These are phyloP conservation scores for Pantherophis alleghaniensis DNA, from an alignment of 2,797 vertebrate species.

Conservation along the genomic window DNA sequence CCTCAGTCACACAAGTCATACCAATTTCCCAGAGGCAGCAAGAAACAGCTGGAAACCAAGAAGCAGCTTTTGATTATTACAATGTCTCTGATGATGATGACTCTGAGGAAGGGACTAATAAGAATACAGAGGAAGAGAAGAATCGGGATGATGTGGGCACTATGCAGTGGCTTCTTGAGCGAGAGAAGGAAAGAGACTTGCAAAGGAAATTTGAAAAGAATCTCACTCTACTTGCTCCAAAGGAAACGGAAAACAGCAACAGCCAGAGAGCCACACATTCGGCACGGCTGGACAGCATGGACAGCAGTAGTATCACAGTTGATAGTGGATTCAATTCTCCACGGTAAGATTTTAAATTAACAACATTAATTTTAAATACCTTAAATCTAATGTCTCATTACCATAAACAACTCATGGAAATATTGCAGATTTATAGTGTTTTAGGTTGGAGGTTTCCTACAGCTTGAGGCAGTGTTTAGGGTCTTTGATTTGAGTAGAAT, in stretches of 20 bases:
- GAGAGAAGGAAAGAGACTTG: slow-evolving; percentile 93
- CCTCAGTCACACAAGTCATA: slow-evolving; percentile 79
- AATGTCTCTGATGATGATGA: slow-evolving; percentile 96
- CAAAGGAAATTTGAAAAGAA: slow-evolving; percentile 98
- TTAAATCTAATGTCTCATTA: neutral
- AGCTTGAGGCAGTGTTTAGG: slow-evolving; percentile 61
- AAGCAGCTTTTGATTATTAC: slow-evolving; percentile 95
- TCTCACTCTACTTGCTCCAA: slow-evolving; percentile 93
- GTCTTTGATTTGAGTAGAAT: slow-evolving; percentile 42
- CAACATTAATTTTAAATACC: slow-evolving; percentile 45
- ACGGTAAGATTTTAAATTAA: slow-evolving; percentile 81
- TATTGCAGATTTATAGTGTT: slow-evolving; percentile 15
- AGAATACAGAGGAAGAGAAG: slow-evolving; percentile 84
- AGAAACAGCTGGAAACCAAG: slow-evolving; percentile 80
- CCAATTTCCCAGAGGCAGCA: slow-evolving; percentile 83
- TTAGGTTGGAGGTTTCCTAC: slow-evolving; percentile 59
- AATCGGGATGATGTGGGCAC: slow-evolving; percentile 86
- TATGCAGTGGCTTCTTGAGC: slow-evolving; percentile 96
- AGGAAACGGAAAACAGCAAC: slow-evolving; percentile 93
- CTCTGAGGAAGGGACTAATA: slow-evolving; percentile 87
- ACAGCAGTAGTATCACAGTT: slow-evolving; percentile 98
- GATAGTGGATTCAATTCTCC: slow-evolving; percentile 99
- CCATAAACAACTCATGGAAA: neutral
- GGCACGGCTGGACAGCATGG: slow-evolving; percentile 96
- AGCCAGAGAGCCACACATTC: slow-evolving; percentile 93